Conservation (phyloP, 1,140 invertebrate species). For the Alviniconcha marisindica region DNA sequence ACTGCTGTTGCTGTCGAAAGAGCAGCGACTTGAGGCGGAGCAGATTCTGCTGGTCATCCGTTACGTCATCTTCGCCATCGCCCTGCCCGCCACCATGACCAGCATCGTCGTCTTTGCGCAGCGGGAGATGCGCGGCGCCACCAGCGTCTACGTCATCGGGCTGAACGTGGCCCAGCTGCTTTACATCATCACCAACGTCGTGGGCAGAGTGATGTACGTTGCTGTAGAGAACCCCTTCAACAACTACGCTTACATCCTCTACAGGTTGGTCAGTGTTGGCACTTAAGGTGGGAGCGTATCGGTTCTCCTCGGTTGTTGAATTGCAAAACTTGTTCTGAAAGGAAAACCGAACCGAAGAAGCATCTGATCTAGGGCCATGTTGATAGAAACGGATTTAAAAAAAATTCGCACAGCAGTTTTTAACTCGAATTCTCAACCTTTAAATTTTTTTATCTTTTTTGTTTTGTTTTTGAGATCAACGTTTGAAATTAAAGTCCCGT, state of each 20-base stretch:
- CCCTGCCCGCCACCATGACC: not conserved
- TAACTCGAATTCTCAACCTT: too few relatives aligned
- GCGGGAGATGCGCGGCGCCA: constrained; percentile 30
- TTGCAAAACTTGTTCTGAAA: too few relatives aligned
- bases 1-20: not conserved
- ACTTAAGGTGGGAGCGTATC: too few relatives aligned
- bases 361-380: too few relatives aligned
- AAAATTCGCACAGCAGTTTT: too few relatives aligned
- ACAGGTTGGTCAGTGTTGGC: not conserved
- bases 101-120: constrained; percentile 19
- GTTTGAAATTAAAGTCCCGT: too few relatives aligned
- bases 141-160: constrained; percentile 32
- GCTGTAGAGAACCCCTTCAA: not conserved
- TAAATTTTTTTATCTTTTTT: too few relatives aligned
- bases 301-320: too few relatives aligned
- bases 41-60: constrained; percentile 14
- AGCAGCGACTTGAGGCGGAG: not conserved
- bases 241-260: not conserved
- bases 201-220: not conserved
- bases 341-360: too few relatives aligned
- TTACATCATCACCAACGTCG: not conserved
- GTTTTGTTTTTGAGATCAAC: too few relatives aligned
- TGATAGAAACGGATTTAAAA: too few relatives aligned
- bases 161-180: constrained; percentile 30
- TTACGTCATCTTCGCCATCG: constrained; percentile 7